Conservation (phyloP, 2,888 invertebrate species). For the Amblyteles armatorius region DNA sequence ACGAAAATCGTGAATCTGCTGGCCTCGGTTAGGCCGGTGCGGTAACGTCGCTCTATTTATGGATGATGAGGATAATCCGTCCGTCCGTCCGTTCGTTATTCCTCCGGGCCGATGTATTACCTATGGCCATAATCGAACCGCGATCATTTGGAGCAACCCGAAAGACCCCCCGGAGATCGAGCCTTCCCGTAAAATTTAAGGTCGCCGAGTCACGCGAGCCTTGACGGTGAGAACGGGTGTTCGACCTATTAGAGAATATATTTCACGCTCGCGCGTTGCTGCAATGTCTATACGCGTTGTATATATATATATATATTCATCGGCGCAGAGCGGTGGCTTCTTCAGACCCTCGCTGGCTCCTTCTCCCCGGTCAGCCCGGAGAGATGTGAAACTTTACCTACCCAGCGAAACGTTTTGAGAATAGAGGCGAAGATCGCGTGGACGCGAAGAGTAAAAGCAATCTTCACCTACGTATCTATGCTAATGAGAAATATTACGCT, state of each 20-base stretch:
- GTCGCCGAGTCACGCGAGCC: slow-evolving; percentile 64
- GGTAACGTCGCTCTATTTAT: slow-evolving; percentile 31
- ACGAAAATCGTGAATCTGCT: slow-evolving; percentile 14
- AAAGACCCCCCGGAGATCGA: slow-evolving; percentile 54
- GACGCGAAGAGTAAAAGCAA: slow-evolving; percentile 71
- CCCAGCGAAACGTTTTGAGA: slow-evolving; percentile 63
- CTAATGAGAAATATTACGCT: slow-evolving; percentile 72
- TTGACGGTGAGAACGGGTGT: slow-evolving; percentile 25
- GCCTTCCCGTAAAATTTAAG: slow-evolving; percentile 61
- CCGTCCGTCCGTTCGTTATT: slow-evolving; percentile 26
- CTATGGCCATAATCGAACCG: slow-evolving; percentile 65
- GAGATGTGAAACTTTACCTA: slow-evolving; percentile 61
- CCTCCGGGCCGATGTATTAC: slow-evolving; percentile 50
- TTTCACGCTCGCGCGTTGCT: slow-evolving; percentile 40
- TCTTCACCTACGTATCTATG: slow-evolving; percentile 74
- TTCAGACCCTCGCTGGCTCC: slow-evolving; percentile 4
- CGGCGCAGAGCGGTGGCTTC: slow-evolving; percentile 28
- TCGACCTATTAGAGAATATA: slow-evolving; percentile 59
- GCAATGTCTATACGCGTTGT: background rate
- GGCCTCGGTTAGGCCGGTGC: background rate
- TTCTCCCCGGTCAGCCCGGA: slow-evolving; percentile 26
- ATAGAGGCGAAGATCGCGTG: slow-evolving; percentile 69
- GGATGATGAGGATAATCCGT: slow-evolving; percentile 40
- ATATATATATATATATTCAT: slow-evolving; percentile 31
- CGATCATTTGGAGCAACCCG: slow-evolving; percentile 55